Base-by-base conservation (phyloP, 2,113 vertebrate species). In the Climacteris rufus region DNA sequence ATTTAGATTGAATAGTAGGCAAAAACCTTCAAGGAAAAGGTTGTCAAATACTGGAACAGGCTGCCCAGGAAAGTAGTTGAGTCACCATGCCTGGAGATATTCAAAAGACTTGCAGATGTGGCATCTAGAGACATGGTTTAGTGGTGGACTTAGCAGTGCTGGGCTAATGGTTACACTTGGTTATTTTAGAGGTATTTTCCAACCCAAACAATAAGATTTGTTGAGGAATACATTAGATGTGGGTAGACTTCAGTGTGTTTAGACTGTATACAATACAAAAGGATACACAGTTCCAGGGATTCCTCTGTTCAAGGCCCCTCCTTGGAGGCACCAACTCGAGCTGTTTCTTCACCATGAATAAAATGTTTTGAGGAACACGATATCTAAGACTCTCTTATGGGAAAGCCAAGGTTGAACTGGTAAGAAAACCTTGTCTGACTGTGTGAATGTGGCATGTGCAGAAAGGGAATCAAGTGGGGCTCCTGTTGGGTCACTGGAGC, bases 371-470 rank as follows among this genome's bases (percentile, higher is more conserved):
- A 25, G 16, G 11, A 45, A 60, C 6, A 8, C 1, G 1, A 45
- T 30, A 9, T 45, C 53, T 68, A 20, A 75, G 33, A n/a, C 24
- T 44, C 37, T 82, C 1, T 33, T 53, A 30, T 30, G 47, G n/a
- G 39, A 60, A 45, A 40, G 7, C 1, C 0, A 39, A 65, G 20
- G 33, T 24, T 0, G 1, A 52, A 23, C 23, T 53, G 37, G 19
- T 59, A 24, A 39, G 27, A 33, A 66, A 60, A 45, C 27, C 52
- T 33, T 42, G 25, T 50, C 21, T 74, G 52, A 33, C 31, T 65
- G 28, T 2, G 0, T n/a, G 18, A 57, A 5, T 6, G 10, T 20
- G 44, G 52, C 3, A 5, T 30, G 7, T 52, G 60, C 19, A 52
- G 23, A 13, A 28, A 53, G n/a, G 13, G 61, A 68, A 39, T 24